These are phyloP conservation scores for Anguilla pacifica DNA, from an alignment of 2,797 vertebrate species.

Conservation along the genomic window DNA sequence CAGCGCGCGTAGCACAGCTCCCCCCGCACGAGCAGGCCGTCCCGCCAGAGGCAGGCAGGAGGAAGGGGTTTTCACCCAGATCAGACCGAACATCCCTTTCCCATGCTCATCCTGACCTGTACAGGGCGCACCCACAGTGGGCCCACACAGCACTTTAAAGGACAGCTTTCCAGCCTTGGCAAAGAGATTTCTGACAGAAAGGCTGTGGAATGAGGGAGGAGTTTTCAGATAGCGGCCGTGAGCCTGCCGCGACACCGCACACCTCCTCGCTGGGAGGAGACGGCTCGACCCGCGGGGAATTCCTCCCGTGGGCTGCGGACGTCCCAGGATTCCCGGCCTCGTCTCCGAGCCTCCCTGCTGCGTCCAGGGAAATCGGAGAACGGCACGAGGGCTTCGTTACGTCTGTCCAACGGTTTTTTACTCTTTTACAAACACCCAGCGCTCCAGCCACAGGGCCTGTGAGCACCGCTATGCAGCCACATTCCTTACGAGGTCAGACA, in stretches of 20 bases:
- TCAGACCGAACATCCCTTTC: not conserved
- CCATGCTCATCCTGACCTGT: not conserved
- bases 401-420: not conserved
- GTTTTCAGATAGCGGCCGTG: not conserved
- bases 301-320: not conserved
- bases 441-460: not conserved
- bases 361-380: too few relatives aligned
- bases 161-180: not conserved
- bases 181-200: not conserved
- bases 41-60: not conserved
- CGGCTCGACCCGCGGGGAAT: not conserved
- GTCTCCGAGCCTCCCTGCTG: not conserved
- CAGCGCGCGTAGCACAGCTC: not conserved
- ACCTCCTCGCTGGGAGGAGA: not conserved
- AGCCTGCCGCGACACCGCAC: not conserved
- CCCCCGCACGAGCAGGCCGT: too few relatives aligned
- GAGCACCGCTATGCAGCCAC: not conserved
- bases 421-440: not conserved
- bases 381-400: too few relatives aligned
- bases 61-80: not conserved
- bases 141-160: not conserved
- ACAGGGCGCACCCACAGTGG: not conserved
- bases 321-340: not conserved
- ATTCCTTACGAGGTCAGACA: not conserved
- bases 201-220: not conserved